These are phyloP conservation scores for Coranthus polyacanthus DNA, from an alignment of 2,797 vertebrate species.

Conservation along the genomic window DNA sequence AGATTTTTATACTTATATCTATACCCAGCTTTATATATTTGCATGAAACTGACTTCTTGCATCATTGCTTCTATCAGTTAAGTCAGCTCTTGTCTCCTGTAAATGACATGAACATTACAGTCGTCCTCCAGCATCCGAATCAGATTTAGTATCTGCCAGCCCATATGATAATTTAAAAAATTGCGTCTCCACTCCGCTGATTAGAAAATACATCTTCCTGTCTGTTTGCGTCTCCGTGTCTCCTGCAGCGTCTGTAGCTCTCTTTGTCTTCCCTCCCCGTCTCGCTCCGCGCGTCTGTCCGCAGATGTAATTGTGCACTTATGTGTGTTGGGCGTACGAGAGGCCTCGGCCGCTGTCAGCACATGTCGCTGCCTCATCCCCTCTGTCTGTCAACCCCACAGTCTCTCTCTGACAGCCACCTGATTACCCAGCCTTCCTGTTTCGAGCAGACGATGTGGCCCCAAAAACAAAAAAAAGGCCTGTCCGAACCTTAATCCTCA, in stretches of 20 bases:
- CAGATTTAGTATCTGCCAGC: background rate
- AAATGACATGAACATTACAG: no score
- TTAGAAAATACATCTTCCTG: constrained; percentile 41
- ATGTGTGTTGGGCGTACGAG: no score
- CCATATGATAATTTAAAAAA: constrained; percentile 15
- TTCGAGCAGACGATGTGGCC: no score
- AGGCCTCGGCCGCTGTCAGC: constrained; percentile 60
- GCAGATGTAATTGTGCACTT: constrained; percentile 56
- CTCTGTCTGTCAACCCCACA: constrained; percentile 51
- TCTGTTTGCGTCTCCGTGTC: constrained; percentile 6
- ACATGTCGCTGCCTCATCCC: constrained; percentile 34
- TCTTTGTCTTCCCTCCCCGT: constrained; percentile 46
- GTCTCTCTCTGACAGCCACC: constrained; percentile 49
- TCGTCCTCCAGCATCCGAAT: no score
- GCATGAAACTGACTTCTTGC: background rate
- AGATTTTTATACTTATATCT: background rate
- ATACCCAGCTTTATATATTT: no score
- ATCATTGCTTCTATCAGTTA: no score
- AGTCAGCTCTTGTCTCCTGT: no score
- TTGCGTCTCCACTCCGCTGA: constrained; percentile 31
- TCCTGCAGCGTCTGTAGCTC: constrained; percentile 25
- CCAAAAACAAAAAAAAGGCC: no score
- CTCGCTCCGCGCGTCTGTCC: constrained; percentile 42
- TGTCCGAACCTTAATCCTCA: no score
- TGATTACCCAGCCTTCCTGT: constrained; percentile 55